phyloP scores from a whole-genome alignment of 2,113 vertebrate species.

The Etia nguti region DNA sequence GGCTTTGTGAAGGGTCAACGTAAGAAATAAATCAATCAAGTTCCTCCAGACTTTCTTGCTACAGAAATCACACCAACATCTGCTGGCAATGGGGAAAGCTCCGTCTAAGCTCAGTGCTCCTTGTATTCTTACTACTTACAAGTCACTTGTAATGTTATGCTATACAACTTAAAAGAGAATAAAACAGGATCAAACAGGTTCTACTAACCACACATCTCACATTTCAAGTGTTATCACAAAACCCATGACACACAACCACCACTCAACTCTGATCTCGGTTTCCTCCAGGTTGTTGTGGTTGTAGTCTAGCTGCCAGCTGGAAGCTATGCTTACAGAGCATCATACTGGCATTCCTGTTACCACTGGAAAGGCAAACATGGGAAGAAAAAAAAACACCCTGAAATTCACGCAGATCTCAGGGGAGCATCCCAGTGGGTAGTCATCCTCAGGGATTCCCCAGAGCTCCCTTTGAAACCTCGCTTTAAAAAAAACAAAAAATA shows the following conservation, averaged over 20 bases:
- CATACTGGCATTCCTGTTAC: neutral
- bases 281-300: neutral
- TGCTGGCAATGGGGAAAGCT: neutral
- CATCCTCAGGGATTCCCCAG: neutral
- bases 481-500: rapidly evolving
- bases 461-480: neutral
- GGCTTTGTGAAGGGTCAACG: neutral
- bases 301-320: neutral
- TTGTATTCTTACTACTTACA: neutral
- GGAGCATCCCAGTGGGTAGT: neutral
- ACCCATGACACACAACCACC: neutral
- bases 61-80: neutral
- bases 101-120: neutral
- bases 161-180: neutral
- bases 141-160: neutral
- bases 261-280: neutral
- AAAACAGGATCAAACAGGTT: neutral
- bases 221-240: neutral
- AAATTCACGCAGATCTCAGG: neutral
- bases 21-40: neutral
- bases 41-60: neutral
- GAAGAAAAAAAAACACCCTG: too few relatives aligned
- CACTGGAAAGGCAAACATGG: neutral
- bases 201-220: neutral
- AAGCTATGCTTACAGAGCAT: neutral